phyloP scores from a whole-genome alignment of 2,113 vertebrate genomes.

The Plecturocebus donacophilus region DNA sequence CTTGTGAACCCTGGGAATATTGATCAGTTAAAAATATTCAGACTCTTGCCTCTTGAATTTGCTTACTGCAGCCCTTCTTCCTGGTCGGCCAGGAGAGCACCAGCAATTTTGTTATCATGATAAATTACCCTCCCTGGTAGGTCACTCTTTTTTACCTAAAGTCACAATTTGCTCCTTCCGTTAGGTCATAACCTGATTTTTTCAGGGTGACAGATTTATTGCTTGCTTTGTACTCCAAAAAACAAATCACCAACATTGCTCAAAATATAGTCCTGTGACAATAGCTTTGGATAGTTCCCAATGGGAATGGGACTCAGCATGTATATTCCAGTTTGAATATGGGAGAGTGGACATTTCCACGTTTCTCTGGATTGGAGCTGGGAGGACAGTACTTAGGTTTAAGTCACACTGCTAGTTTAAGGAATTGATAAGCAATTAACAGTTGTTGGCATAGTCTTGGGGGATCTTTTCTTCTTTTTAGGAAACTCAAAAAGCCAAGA shows the following conservation, averaged over 20 bases:
- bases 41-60: constrained; percentile 86
- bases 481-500: background rate
- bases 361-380: background rate
- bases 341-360: background rate
- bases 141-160: constrained; percentile 93
- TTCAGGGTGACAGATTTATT: constrained; percentile 95
- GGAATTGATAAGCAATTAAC: background rate
- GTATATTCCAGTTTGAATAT: constrained; percentile 66
- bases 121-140: constrained; percentile 92
- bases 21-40: constrained; percentile 87
- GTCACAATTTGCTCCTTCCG: constrained; percentile 94
- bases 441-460: background rate
- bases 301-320: constrained; percentile 62
- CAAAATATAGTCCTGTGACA: constrained; percentile 85
- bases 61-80: constrained; percentile 93
- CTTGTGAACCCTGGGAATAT: constrained; percentile 84
- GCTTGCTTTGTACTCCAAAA: constrained; percentile 90
- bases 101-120: constrained; percentile 94
- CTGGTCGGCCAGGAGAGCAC: constrained; percentile 86
- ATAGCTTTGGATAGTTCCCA: constrained; percentile 68
- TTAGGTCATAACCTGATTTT: constrained; percentile 91
- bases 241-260: constrained; percentile 88
- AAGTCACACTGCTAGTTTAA: background rate
- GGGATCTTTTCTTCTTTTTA: background rate
- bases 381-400: background rate